These are phyloP conservation scores for Lordiphosa clarofinis DNA, from an alignment of 1,140 invertebrate species.

Conservation along the genomic window DNA sequence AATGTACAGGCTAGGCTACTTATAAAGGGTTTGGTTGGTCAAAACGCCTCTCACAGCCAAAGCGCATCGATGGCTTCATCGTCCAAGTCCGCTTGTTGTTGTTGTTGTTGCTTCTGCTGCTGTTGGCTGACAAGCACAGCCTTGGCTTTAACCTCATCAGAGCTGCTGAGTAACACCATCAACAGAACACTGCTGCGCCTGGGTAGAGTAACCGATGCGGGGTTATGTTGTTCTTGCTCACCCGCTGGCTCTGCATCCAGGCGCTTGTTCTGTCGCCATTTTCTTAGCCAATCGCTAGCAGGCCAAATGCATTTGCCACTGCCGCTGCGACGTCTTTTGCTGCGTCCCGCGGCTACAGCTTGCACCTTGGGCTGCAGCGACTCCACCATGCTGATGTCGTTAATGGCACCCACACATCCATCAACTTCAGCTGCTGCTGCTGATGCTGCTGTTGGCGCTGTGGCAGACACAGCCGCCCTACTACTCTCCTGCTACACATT, in stretches of 20 bases:
- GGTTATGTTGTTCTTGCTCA: slow-evolving; percentile 1
- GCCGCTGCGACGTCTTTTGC: slow-evolving; percentile 44
- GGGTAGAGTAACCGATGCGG: neutral
- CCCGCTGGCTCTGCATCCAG: slow-evolving; percentile 14
- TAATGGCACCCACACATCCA: slow-evolving; percentile 53
- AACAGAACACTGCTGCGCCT: slow-evolving; percentile 55
- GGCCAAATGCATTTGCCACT: slow-evolving; percentile 65
- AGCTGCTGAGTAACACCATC: slow-evolving; percentile 59
- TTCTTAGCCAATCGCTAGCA: slow-evolving; percentile 53
- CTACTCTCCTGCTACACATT: slow-evolving; percentile 78
- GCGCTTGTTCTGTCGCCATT: slow-evolving; percentile 32
- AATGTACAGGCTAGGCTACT: slow-evolving; percentile 16
- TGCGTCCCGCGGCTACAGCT: slow-evolving; percentile 1
- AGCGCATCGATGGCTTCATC: slow-evolving; percentile 65
- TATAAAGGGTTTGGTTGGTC: neutral
- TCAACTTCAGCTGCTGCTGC: slow-evolving; percentile 40
- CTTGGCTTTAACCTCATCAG: slow-evolving; percentile 58
- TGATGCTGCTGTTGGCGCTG: slow-evolving; percentile 26
- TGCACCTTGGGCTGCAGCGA: slow-evolving; percentile 35
- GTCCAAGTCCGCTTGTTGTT: slow-evolving; percentile 44
- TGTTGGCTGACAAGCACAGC: slow-evolving; percentile 60
- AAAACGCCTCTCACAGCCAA: slow-evolving; percentile 43
- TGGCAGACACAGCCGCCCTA: slow-evolving; percentile 42
- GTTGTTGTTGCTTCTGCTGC: slow-evolving; percentile 21
- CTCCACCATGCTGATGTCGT: slow-evolving; percentile 65